phyloP scores from a whole-genome alignment of 2,797 vertebrate species.

The Hydrophis major region DNA sequence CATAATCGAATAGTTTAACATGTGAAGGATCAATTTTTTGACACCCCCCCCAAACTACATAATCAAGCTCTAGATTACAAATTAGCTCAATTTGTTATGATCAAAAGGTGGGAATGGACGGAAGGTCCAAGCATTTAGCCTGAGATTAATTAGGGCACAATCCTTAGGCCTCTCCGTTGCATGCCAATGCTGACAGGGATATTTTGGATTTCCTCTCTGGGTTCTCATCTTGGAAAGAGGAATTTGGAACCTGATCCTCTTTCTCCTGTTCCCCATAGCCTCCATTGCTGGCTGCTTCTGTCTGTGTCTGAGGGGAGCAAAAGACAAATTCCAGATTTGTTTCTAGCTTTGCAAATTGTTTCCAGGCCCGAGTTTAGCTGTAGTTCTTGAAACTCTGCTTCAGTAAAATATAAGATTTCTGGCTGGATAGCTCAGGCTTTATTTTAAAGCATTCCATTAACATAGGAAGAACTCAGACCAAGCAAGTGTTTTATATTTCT shows the following conservation, averaged over 20 bases:
- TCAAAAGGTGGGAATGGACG: fast-evolving
- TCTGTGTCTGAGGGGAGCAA: not conserved
- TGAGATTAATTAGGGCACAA: not conserved
- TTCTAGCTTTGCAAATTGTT: not conserved
- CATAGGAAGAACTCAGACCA: not conserved
- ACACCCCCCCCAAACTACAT: not conserved
- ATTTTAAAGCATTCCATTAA: not conserved
- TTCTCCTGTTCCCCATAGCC: not conserved
- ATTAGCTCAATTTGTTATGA: not conserved
- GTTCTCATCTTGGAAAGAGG: not conserved
- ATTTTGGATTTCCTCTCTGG: not conserved
- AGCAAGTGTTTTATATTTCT: not conserved
- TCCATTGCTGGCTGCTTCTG: not conserved
- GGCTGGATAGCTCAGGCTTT: not conserved
- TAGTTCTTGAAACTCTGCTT: not conserved
- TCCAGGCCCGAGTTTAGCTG: not conserved
- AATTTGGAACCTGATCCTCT: not conserved
- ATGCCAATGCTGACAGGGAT: not conserved
- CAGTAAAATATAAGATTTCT: not conserved
- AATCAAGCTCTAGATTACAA: no score
- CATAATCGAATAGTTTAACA: not conserved
- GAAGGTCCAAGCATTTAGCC: not conserved
- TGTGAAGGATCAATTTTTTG: not conserved
- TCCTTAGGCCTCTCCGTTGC: not conserved
- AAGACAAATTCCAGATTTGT: not conserved